Base-by-base conservation (phyloP, 1,140 invertebrate species). In the Watersipora subatra region DNA sequence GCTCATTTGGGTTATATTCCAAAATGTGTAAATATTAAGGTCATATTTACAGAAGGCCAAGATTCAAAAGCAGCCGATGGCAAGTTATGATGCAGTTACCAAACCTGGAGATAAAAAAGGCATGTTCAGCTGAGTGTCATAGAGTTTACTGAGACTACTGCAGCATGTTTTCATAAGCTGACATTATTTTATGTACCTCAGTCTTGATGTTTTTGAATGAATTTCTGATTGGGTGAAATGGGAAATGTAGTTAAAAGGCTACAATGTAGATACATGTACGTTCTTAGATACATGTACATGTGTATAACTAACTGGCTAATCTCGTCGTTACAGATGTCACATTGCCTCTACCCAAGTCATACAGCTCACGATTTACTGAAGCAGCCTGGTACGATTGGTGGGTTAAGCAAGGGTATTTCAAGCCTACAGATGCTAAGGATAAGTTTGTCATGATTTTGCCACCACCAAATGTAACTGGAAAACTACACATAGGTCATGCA, bases 401-500 rank as follows among this genome's bases (percentile, higher is more conserved):
- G 93, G 90, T 97, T 78, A 91, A 93, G 71, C 79, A 92, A 78
- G 93, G 94, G 22, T 98, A 95, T 80, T 99, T 99, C 75, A 93
- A 90, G 77, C 96, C 96, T n/a, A 94, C 97, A 84, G 96, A 95
- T 84, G 87, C n/a, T 12, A 20, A 68, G 22, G 69, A 76, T 66
- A 71, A 73, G 74, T 99, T 97, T 83, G 85, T 92, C 1, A 93
- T 99, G 85, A 88, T 98, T 24, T 93, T 99, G 72, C 97, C 97
- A 29, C 97, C 97, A 17, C 97, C 97, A 2, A 99, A 99, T 85
- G 92, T 99, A 0, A 99, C 97, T 28, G 97, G 96, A 19, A 88
- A 85, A 27, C 83, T 99, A 29, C 97, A 99, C 86, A 85, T 99
- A 67, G 97, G 97, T 22, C 97, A 99, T 83, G 95, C 96, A 22